Evolutionary conservation across 1,140 invertebrate species (phyloP).

Genomic region (Leptinotarsa texana): DNA sequence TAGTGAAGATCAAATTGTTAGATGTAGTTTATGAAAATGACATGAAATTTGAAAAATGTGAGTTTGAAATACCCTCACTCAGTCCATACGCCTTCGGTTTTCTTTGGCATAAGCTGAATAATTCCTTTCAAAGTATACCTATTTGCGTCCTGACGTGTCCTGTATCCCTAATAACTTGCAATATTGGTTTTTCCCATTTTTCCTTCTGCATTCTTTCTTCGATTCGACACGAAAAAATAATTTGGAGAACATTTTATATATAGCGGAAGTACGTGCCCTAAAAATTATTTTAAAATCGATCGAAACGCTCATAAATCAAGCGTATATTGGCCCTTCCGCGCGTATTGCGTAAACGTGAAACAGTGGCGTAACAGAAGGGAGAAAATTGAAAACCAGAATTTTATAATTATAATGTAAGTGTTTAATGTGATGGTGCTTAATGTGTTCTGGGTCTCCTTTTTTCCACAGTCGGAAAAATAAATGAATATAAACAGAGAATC

Average conservation of each 20-base stretch:
- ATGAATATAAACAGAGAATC: too few species aligned
- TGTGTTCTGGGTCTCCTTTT: too few species aligned
- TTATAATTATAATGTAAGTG: too few species aligned
- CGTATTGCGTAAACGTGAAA: background rate
- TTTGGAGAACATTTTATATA: slow-evolving; percentile 16
- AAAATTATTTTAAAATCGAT: slow-evolving; percentile 7
- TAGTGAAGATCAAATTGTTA: too few species aligned
- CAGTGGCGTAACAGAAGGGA: background rate
- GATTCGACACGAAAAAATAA: slow-evolving; percentile 9
- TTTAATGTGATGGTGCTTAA: too few species aligned
- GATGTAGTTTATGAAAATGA: background rate
- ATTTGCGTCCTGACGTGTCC: slow-evolving; percentile 15
- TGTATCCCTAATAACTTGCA: slow-evolving; percentile 11
- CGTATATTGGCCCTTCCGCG: background rate
- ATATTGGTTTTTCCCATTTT: slow-evolving; percentile 8
- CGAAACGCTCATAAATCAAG: background rate
- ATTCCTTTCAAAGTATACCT: slow-evolving; percentile 15
- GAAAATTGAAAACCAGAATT: too few species aligned
- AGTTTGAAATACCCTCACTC: background rate
- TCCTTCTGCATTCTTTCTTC: slow-evolving; percentile 3
- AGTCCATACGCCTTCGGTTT: background rate
- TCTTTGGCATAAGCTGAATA: background rate
- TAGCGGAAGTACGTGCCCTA: slow-evolving; percentile 5
- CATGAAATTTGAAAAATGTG: background rate
- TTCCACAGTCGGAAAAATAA: too few species aligned